A percentile compares a stretch with the other conserved stretches of the same genome.
phyloP scores from a whole-genome alignment of 2,888 invertebrate species.

The Heliconius sara region DNA sequence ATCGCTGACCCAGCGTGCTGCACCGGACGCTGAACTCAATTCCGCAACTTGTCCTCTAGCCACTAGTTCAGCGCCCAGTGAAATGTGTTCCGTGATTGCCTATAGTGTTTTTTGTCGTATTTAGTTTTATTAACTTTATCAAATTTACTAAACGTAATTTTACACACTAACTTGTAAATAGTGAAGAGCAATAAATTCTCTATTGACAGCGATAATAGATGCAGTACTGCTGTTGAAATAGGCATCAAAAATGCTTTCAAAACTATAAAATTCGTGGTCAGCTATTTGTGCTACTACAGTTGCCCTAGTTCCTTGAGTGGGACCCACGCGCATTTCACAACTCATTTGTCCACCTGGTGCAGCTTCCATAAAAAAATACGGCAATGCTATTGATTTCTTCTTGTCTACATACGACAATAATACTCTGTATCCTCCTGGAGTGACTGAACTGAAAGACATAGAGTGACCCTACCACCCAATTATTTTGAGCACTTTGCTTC shows the following conservation, averaged over 20 bases:
- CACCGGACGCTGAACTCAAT: constrained; percentile 73
- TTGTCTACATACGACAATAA: constrained; percentile 72
- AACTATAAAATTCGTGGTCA: constrained; percentile 71
- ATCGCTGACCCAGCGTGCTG: constrained; percentile 69
- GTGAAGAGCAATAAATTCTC: constrained; percentile 77
- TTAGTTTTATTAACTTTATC: not conserved
- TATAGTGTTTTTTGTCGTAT: constrained; percentile 46
- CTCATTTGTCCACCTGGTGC: constrained; percentile 80
- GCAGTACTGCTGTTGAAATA: constrained; percentile 71
- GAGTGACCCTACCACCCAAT: constrained; percentile 75
- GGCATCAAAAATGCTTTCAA: constrained; percentile 75
- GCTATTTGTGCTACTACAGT: constrained; percentile 74
- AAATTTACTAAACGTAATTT: not conserved
- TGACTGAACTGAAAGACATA: constrained; percentile 76
- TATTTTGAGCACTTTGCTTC: constrained; percentile 65
- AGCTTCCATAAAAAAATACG: constrained; percentile 78
- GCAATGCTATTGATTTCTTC: constrained; percentile 61
- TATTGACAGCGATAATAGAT: constrained; percentile 76
- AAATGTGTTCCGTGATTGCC: constrained; percentile 69
- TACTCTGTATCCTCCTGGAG: constrained; percentile 77
- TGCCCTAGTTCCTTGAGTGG: constrained; percentile 66
- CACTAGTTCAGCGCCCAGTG: constrained; percentile 75
- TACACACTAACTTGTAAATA: constrained; percentile 67
- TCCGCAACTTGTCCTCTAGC: constrained; percentile 69
- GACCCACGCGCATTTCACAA: constrained; percentile 74